These are phyloP conservation scores for Augochlorella aurata DNA, from an alignment of 2,888 invertebrate species.

Conservation along the genomic window DNA sequence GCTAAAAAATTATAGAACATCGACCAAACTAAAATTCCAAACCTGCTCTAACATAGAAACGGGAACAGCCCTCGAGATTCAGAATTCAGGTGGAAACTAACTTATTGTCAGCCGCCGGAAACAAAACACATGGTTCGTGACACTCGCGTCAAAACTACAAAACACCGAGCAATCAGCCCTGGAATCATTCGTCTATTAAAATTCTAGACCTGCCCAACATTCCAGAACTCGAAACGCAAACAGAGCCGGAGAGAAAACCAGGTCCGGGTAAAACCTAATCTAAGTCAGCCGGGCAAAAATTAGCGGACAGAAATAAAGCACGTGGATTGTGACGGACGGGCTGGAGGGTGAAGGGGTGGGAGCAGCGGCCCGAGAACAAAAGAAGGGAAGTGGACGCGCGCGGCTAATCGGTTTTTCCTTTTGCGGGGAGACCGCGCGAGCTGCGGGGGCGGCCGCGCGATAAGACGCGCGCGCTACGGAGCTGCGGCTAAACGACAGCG, in stretches of 20 bases:
- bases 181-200: not conserved
- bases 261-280: not conserved
- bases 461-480: conserved; percentile 45
- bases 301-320: not conserved
- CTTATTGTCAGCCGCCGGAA: too few species aligned
- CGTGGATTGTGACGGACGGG: not conserved
- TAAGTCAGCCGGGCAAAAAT: not conserved
- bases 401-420: conserved; percentile 36
- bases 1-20: too few species aligned
- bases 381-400: not conserved
- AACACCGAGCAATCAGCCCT: too few species aligned
- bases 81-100: too few species aligned
- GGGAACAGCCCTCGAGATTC: too few species aligned
- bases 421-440: conserved; percentile 25
- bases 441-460: conserved; percentile 27
- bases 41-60: too few species aligned
- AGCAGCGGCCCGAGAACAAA: not conserved
- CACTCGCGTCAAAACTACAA: too few species aligned
- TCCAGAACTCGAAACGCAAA: not conserved
- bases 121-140: too few species aligned
- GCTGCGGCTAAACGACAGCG: conserved; percentile 56
- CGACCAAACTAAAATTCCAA: too few species aligned
- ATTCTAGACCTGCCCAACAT: not conserved
- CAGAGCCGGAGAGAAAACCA: not conserved
- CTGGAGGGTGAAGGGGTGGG: too few species aligned